These are phyloP conservation scores for Deilephila porcellus DNA, from an alignment of 2,888 invertebrate species.

Conservation along the genomic window DNA sequence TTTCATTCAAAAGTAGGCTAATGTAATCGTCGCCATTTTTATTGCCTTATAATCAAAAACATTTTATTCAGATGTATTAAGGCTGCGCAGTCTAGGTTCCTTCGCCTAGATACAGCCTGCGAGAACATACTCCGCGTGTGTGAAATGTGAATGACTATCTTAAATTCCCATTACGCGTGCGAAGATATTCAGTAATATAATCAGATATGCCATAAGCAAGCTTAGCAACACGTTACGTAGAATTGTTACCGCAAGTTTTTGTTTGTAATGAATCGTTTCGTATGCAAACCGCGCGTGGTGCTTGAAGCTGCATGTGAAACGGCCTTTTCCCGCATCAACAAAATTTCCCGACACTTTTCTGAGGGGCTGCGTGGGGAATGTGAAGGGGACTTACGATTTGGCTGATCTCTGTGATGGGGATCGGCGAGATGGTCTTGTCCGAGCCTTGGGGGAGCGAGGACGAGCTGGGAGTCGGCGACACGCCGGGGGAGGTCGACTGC, in stretches of 20 bases:
- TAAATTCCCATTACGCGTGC: constrained; percentile 34
- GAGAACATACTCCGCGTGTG: background rate
- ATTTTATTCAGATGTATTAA: background rate
- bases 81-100: background rate
- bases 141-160: constrained; percentile 11
- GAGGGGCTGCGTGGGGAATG: constrained; percentile 10
- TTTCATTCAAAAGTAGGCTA: constrained; percentile 22
- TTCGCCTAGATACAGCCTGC: background rate
- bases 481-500: constrained; percentile 81
- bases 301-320: constrained; percentile 46
- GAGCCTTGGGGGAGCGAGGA: constrained; percentile 85
- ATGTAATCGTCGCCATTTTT: constrained; percentile 13
- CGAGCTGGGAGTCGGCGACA: constrained; percentile 86
- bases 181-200: constrained; percentile 36
- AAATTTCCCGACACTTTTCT: constrained; percentile 33
- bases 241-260: constrained; percentile 54
- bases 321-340: constrained; percentile 36
- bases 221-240: constrained; percentile 48
- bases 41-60: constrained; percentile 1
- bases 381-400: constrained; percentile 85
- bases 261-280: constrained; percentile 58
- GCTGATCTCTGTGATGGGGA: constrained; percentile 88
- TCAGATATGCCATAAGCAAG: constrained; percentile 47
- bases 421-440: constrained; percentile 82
- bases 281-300: constrained; percentile 53